Base-by-base conservation (phyloP, 2,888 invertebrate genomes). In the Tipula helvola region DNA sequence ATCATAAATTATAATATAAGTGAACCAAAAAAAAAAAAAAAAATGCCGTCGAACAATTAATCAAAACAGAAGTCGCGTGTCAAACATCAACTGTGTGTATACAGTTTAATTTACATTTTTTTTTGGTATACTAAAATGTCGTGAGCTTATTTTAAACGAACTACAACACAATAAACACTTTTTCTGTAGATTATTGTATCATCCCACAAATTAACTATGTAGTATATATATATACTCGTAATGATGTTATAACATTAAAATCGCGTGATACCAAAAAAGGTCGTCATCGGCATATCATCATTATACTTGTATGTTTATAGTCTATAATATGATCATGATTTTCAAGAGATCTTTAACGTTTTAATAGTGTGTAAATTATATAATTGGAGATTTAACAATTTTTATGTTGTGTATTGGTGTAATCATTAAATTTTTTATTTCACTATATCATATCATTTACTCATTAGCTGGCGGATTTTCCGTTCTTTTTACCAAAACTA, bases 271-370 rank as follows among this genome's bases (percentile, higher is more conserved):
- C 71, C 28, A 28, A 36, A 84, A 10, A 84, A 84, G 84, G 36
- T 84, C 84, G 84, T 84, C 84, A 84, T 39, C 84, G 71, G 71
- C 71, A 10, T 71, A 71, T 71, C 71, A 71, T 71, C 71, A 71
- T 28, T 28, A 16, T 52, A 52, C 28, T 28, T 28, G 16, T 52
- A 18, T 71, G 3, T 10, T 16, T 10, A 2, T 71, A 71, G 28
- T 28, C 10, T 71, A 0, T 71, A 52, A 52, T 8, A 39, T 84
- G 84, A 84, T 84, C 84, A 39, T 39, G 39, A 36, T 84, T 41
- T 84, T 84, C 84, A 84, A 39, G 39, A 84, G 39, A 39, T 84
- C 84, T 71, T 71, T 71, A 71, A 28, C 28, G 28, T n/a, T 71
- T 71, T 28, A 71, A 28, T 71, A 28, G 28, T 3, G 28, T 28